These are phyloP conservation scores for Automeris io DNA, from an alignment of 2,888 invertebrate genomes.

Conservation along the genomic window DNA sequence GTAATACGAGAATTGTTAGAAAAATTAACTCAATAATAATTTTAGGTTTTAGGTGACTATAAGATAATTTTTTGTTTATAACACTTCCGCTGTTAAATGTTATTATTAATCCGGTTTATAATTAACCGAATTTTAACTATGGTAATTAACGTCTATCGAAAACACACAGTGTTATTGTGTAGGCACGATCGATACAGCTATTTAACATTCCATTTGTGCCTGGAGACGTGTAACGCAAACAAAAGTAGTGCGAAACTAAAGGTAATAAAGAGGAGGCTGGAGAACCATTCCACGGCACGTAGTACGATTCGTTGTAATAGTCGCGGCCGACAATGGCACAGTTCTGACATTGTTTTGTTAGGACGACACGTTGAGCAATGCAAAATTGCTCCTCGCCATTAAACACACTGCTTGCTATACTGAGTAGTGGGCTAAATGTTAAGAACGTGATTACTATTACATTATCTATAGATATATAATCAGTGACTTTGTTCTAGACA, in stretches of 20 bases:
- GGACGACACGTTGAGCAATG: conserved; percentile 51
- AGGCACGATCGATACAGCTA: conserved; percentile 28
- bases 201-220: conserved; percentile 42
- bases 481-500: too few species aligned
- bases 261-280: conserved; percentile 52
- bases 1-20: conserved; percentile 11
- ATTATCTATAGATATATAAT: too few species aligned
- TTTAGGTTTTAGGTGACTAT: conserved; percentile 29
- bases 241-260: conserved; percentile 55
- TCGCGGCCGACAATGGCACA: conserved; percentile 55
- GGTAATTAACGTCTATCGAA: conserved; percentile 23
- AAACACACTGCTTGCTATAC: conserved; percentile 16
- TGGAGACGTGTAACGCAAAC: conserved; percentile 53
- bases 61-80: conserved; percentile 36
- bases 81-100: conserved; percentile 31
- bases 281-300: conserved; percentile 53
- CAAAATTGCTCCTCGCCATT: conserved; percentile 42
- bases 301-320: conserved; percentile 68
- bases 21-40: conserved; percentile 26
- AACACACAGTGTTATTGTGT: conserved; percentile 24
- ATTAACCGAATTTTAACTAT: conserved; percentile 31
- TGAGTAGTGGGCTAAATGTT: not conserved
- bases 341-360: conserved; percentile 63
- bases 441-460: not conserved
- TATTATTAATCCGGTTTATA: conserved; percentile 32